phyloP scores from a whole-genome alignment of 1,140 invertebrate genomes.

The Batillaria attramentaria region DNA sequence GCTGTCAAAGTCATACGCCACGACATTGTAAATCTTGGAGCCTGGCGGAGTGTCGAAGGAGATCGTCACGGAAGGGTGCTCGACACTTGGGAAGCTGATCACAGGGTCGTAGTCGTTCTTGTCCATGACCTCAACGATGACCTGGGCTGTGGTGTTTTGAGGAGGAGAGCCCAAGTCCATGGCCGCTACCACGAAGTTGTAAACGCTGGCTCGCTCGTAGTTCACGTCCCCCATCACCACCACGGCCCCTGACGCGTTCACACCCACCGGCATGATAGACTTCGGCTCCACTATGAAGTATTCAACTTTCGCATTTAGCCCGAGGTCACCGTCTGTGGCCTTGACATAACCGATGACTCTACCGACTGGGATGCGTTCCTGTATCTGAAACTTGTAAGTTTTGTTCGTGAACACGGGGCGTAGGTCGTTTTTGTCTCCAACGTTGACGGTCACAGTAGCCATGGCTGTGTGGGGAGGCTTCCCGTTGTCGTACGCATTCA shows the following conservation, averaged over 20 bases:
- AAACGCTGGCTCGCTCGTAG: slow-evolving; percentile 87
- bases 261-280: slow-evolving; percentile 21
- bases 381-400: slow-evolving; percentile 82
- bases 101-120: slow-evolving; percentile 75
- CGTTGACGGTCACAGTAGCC: slow-evolving; percentile 81
- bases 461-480: slow-evolving; percentile 82
- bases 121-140: slow-evolving; percentile 83
- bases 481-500: slow-evolving; percentile 84
- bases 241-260: slow-evolving; percentile 79
- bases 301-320: slow-evolving; percentile 89
- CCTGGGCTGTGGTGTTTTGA: slow-evolving; percentile 80
- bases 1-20: slow-evolving; percentile 49
- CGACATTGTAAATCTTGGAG: slow-evolving; percentile 44
- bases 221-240: slow-evolving; percentile 88
- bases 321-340: slow-evolving; percentile 92
- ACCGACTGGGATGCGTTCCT: slow-evolving; percentile 87
- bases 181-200: slow-evolving; percentile 91
- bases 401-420: slow-evolving; percentile 88
- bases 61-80: slow-evolving; percentile 50
- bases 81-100: slow-evolving; percentile 48
- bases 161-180: slow-evolving; percentile 76
- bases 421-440: slow-evolving; percentile 95
- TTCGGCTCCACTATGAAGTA: slow-evolving; percentile 78
- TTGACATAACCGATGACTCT: slow-evolving; percentile 88
- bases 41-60: slow-evolving; percentile 37